Base-by-base conservation (phyloP, 2,888 invertebrate genomes). In the Nemapogon koenigi region DNA sequence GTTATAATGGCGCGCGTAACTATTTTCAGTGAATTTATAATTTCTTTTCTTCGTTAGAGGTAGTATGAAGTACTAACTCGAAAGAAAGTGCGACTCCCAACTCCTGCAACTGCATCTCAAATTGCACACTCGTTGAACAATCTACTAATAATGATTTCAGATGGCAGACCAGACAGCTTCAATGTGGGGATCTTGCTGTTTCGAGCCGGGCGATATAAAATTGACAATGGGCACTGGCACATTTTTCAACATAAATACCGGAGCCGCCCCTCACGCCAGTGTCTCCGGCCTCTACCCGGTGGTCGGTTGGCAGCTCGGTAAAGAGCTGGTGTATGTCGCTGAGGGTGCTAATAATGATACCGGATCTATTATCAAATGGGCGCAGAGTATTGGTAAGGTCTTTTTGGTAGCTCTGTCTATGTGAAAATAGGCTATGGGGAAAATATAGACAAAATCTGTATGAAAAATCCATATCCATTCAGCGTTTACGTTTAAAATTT, bases 171-270 rank as follows among this genome's bases (percentile, higher is more conserved):
- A 96, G 67, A 88, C 93, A 2, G 91, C 95, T 0, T 90, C 95
- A 1, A 83, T 93, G 76, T 93, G 90, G 81, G 96, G 95, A 3
- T 89, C 90, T 0, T 89, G 90, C 43, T 91, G 92, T 53, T 91
- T 90, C 55, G 65, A 83, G 2, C 69, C 82, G 0, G 90, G 91
- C 16, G 90, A 91, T 57, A 82, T 93, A 1, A 96, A 95, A 59
- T 73, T 95, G 2, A 95, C 95, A 0, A 82, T 97, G 75, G 96
- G 96, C 0, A 97, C 96, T 0, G 97, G 97, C 0, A 89, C 91
- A 0, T 97, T 97, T 67, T 69, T 96, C 29, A 86, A 94, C 59
- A 83, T 94, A 22, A 89, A 94, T 57, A 93, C 94, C 0, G 91
- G 90, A 0, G 46, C 53, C 0, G 59, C 78, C 43, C 89, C 94